Evolutionary conservation across 2,113 vertebrate species (phyloP).

Genomic region (Seriola aureovittata): DNA sequence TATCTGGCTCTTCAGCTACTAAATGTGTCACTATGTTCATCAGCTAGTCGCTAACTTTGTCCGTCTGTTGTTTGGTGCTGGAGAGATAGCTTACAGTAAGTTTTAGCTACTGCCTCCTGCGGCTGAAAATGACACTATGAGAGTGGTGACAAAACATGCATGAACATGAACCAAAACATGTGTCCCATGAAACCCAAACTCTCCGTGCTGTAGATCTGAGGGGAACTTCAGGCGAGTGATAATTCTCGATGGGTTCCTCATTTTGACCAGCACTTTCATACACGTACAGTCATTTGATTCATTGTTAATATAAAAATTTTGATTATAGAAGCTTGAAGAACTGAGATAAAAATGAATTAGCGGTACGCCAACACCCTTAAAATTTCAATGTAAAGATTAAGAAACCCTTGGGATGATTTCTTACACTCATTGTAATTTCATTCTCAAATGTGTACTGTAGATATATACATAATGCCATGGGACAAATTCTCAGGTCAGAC

Average conservation of each 20-base stretch:
- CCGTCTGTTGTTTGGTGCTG: neutral
- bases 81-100: neutral
- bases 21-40: neutral
- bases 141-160: neutral
- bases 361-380: neutral
- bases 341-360: neutral
- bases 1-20: neutral
- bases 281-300: neutral
- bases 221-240: no score
- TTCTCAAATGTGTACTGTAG: neutral
- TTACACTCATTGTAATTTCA: neutral
- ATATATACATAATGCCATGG: neutral
- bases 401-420: neutral
- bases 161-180: neutral
- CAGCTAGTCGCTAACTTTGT: neutral
- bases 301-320: neutral
- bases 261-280: neutral
- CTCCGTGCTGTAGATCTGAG: no score
- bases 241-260: neutral
- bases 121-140: neutral
- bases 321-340: neutral
- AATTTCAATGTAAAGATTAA: no score
- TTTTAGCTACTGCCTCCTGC: neutral
- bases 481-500: neutral
- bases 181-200: neutral